These are phyloP conservation scores for Maconellicoccus hirsutus DNA, from an alignment of 1,140 invertebrate genomes.

Conservation along the genomic window DNA sequence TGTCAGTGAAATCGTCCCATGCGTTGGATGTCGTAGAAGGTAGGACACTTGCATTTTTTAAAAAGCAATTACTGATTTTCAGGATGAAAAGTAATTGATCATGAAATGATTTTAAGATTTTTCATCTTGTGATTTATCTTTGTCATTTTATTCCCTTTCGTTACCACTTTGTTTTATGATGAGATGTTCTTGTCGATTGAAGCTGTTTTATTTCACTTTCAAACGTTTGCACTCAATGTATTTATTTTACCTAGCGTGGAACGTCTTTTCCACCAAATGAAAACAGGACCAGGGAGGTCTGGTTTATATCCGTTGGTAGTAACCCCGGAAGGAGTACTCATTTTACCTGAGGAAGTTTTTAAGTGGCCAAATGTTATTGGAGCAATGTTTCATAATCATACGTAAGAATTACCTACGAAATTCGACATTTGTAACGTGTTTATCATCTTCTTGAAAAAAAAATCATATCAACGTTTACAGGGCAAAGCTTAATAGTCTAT, in stretches of 20 bases:
- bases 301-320: slow-evolving; percentile 68
- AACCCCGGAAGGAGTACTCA: slow-evolving; percentile 55
- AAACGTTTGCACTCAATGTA: no score
- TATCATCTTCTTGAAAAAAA: slow-evolving; percentile 30
- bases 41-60: no score
- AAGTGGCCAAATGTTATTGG: slow-evolving; percentile 62
- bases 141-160: no score
- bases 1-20: slow-evolving; percentile 76
- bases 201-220: not conserved
- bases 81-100: no score
- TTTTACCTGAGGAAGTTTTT: slow-evolving; percentile 62
- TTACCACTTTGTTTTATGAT: no score
- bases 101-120: no score
- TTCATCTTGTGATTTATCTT: no score
- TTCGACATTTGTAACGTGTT: no score
- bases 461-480: not conserved
- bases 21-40: slow-evolving; percentile 84
- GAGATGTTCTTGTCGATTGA: not conserved
- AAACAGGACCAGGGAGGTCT: slow-evolving; percentile 60
- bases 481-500: slow-evolving; percentile 53
- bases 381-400: slow-evolving; percentile 72
- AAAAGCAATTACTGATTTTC: no score
- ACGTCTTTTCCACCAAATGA: slow-evolving; percentile 64
- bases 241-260: slow-evolving; percentile 57
- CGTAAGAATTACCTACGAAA: slow-evolving; percentile 61